Evolutionary conservation across 2,113 vertebrate genomes (phyloP).

Genomic region (Thomomys bottae): DNA sequence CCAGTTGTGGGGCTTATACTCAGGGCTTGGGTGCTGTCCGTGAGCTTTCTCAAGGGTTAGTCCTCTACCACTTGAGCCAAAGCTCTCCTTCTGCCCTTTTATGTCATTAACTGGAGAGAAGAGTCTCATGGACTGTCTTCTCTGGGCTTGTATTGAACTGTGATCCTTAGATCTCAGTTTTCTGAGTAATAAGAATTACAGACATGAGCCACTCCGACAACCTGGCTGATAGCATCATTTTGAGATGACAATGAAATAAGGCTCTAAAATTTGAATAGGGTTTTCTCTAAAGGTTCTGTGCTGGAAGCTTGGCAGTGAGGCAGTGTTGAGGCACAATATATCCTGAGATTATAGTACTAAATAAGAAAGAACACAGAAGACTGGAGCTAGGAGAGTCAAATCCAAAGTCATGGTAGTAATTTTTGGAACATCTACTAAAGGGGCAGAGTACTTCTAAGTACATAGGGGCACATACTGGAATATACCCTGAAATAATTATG

Average conservation of each 20-base stretch:
- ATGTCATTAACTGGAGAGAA: too few relatives aligned
- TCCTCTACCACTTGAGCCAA: too few relatives aligned
- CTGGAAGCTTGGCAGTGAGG: background rate
- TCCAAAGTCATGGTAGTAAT: background rate
- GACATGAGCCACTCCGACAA: too few relatives aligned
- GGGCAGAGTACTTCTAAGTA: background rate
- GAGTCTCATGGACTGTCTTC: too few relatives aligned
- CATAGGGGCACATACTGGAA: background rate
- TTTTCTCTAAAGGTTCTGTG: background rate
- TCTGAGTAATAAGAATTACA: too few relatives aligned
- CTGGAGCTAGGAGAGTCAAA: background rate
- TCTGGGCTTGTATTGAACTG: too few relatives aligned
- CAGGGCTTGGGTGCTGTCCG: too few relatives aligned
- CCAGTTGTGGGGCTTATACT: too few relatives aligned
- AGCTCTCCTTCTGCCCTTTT: too few relatives aligned
- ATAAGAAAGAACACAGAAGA: background rate
- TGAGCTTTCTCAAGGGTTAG: too few relatives aligned
- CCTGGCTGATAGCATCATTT: background rate
- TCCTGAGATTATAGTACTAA: slow-evolving; percentile 13
- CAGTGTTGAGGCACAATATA: background rate
- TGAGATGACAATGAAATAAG: background rate
- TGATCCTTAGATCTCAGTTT: too few relatives aligned
- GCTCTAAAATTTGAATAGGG: background rate
- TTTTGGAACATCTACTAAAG: background rate
- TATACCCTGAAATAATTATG: background rate